These are phyloP conservation scores for Andrena cerasifolii DNA, from an alignment of 1,140 invertebrate species.

Conservation along the genomic window DNA sequence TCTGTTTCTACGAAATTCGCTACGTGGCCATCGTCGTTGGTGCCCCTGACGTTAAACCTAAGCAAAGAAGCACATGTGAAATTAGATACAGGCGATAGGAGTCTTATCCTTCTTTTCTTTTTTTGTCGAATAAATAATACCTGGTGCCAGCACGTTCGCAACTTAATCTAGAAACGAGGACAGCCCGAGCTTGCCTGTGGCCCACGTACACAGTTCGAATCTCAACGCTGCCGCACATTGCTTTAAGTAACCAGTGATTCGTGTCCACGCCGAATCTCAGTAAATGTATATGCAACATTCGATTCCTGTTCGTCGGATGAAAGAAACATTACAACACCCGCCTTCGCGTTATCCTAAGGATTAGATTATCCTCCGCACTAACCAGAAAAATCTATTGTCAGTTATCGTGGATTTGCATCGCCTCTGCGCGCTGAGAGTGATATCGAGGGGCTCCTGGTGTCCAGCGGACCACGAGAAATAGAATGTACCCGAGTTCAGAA, in stretches of 20 bases:
- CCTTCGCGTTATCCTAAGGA: background rate
- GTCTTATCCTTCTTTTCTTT: no score
- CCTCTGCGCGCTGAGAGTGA: constrained; percentile 96
- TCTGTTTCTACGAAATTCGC: constrained; percentile 99
- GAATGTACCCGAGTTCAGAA: constrained; percentile 97
- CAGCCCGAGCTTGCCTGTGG: constrained; percentile 94
- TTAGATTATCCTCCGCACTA: constrained; percentile 53
- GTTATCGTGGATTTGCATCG: constrained; percentile 89
- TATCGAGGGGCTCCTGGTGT: constrained; percentile 87
- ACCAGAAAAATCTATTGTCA: constrained; percentile 98
- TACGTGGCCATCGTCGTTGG: constrained; percentile 99
- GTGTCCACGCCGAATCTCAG: constrained; percentile 94
- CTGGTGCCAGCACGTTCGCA: constrained; percentile 97
- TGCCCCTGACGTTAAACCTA: constrained; percentile 98
- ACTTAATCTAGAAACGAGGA: constrained; percentile 96
- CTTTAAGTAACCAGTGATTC: constrained; percentile 93
- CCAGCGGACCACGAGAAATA: constrained; percentile 93
- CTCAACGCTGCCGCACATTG: constrained; percentile 98
- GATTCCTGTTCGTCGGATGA: constrained; percentile 86
- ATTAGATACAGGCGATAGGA: no score
- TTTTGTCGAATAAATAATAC: constrained; percentile 67
- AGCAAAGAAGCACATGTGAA: constrained; percentile 15
- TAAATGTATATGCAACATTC: constrained; percentile 95
- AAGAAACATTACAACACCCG: constrained; percentile 25
- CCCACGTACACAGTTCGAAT: constrained; percentile 98